Percentiles rank a stretch among this genome's conserved stretches.
phyloP scores from a whole-genome alignment of 2,888 invertebrate genomes.

The Drosophila sordidula region DNA sequence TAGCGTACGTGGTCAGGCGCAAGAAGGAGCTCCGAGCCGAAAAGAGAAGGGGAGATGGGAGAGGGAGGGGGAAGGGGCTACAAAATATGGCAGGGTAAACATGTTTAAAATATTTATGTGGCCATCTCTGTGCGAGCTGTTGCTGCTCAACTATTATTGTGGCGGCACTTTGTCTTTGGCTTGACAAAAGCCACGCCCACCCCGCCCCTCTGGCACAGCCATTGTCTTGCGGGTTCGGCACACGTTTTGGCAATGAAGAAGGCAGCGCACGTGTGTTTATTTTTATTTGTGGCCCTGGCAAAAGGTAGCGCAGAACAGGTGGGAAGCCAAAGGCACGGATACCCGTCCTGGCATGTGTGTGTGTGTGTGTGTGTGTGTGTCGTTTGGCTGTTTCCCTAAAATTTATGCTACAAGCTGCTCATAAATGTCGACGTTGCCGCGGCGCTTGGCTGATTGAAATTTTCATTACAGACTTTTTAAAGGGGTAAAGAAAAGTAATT shows the following conservation, averaged over 20 bases:
- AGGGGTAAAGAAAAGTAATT: slow-evolving; percentile 12
- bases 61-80: slow-evolving; percentile 2
- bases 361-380: slow-evolving; percentile 1
- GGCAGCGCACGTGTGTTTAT: slow-evolving; percentile 66
- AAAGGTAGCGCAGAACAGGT: slow-evolving; percentile 31
- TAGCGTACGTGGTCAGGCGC: slow-evolving; percentile 69
- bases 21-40: slow-evolving; percentile 7
- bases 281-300: slow-evolving; percentile 66
- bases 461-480: slow-evolving; percentile 39
- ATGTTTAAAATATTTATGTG: slow-evolving; percentile 70
- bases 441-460: slow-evolving; percentile 62
- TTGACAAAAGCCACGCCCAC: slow-evolving; percentile 55
- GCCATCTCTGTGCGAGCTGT: slow-evolving; percentile 26
- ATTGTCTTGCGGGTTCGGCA: slow-evolving; percentile 44
- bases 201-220: neutral
- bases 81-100: slow-evolving; percentile 62
- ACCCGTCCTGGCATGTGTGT: slow-evolving; percentile 15
- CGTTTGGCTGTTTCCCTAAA: slow-evolving; percentile 25
- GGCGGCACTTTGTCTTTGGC: slow-evolving; percentile 64
- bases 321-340: slow-evolving; percentile 5
- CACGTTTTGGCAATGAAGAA: slow-evolving; percentile 76
- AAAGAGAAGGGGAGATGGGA: neutral
- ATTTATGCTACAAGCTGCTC: slow-evolving; percentile 68
- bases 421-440: slow-evolving; percentile 60
- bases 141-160: slow-evolving; percentile 64